Percentiles rank a stretch among this genome's conserved stretches.
phyloP scores from a whole-genome alignment of 2,113 vertebrate genomes.

The Upupa epops region DNA sequence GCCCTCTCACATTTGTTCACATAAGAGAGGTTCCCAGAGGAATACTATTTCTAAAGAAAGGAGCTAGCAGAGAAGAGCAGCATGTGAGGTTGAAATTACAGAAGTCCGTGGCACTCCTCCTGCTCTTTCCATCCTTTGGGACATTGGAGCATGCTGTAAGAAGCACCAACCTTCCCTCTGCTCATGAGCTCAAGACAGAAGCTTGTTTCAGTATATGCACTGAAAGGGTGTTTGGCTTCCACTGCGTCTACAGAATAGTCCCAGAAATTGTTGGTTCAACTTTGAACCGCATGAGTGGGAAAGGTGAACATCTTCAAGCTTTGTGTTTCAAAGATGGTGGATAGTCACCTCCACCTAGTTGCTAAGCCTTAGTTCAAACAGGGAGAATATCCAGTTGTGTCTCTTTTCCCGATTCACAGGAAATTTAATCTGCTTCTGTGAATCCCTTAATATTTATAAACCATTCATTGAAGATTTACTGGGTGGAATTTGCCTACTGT shows the following conservation, averaged over 20 bases:
- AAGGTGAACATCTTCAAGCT: background rate
- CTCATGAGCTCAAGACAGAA: background rate
- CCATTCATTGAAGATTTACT: constrained; percentile 26
- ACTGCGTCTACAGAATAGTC: background rate
- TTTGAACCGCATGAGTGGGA: background rate
- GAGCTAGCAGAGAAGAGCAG: background rate
- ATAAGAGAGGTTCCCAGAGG: background rate
- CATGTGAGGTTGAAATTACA: background rate
- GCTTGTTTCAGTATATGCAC: fast-evolving
- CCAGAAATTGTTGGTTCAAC: background rate
- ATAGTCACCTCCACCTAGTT: background rate
- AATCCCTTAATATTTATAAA: constrained; percentile 46
- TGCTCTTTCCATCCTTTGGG: background rate
- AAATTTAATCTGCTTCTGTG: background rate
- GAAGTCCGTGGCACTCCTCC: background rate
- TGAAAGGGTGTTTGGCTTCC: background rate
- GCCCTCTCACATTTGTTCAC: background rate
- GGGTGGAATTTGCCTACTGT: constrained; percentile 33
- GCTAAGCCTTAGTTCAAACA: background rate
- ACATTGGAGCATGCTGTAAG: background rate
- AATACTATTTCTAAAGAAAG: background rate
- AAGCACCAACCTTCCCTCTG: background rate
- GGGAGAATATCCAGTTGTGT: background rate
- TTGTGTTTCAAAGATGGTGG: background rate
- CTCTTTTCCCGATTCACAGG: background rate